Evolutionary conservation across 1,140 invertebrate genomes (phyloP).

Genomic region (Rhagoletis zephyria): DNA sequence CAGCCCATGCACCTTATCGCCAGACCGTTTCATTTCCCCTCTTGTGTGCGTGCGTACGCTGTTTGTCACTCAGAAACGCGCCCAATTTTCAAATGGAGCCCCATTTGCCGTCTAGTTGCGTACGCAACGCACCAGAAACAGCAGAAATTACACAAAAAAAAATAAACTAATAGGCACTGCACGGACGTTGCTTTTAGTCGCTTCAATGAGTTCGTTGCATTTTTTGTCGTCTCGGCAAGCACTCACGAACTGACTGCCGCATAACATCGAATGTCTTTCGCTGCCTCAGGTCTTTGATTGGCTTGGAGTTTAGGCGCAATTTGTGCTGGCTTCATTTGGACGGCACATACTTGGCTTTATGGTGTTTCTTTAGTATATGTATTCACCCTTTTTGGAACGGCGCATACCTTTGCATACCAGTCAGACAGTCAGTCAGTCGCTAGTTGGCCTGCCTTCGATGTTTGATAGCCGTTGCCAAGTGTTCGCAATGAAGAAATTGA

Average conservation of each 20-base stretch:
- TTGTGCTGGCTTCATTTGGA: constrained; percentile 35
- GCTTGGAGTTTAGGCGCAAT: constrained; percentile 36
- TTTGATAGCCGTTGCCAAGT: not conserved
- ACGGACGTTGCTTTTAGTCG: not conserved
- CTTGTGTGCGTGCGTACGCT: not conserved
- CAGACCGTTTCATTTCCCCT: not conserved
- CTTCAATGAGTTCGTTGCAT: constrained; percentile 15
- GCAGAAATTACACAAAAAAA: not conserved
- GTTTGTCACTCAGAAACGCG: constrained; percentile 46
- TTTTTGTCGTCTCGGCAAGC: constrained; percentile 25
- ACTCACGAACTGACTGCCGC: not conserved
- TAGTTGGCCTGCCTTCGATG: constrained; percentile 10
- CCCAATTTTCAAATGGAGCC: constrained; percentile 24
- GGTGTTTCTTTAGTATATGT: not conserved
- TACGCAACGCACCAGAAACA: constrained; percentile 23
- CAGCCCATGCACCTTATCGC: not conserved
- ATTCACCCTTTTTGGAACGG: constrained; percentile 40
- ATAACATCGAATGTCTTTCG: not conserved
- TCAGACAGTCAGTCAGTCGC: constrained; percentile 1
- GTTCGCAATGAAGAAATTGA: not conserved
- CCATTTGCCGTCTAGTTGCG: constrained; percentile 17
- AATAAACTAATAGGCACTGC: not conserved
- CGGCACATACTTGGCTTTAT: not conserved
- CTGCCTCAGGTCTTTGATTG: constrained; percentile 11
- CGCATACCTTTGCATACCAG: constrained; percentile 42